Evolutionary conservation across 1,140 invertebrate species (phyloP), one percentile per base, ranked within the genome.

Genomic region (Zaprionus nigranus): DNA sequence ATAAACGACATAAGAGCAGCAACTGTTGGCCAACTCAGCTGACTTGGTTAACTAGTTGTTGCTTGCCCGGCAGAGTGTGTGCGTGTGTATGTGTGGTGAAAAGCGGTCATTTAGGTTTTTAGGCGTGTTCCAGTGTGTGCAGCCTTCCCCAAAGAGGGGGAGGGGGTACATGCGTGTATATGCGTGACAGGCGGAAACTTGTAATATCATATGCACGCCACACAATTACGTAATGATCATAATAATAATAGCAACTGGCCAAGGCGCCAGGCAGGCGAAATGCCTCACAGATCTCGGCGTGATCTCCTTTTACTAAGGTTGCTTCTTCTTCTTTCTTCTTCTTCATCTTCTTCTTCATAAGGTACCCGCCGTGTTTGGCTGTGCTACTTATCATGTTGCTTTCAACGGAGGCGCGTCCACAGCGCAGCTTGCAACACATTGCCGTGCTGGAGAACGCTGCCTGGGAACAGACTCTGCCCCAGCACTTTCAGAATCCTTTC

Each of bases 401-500:
- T 6, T 11, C 67, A 6, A 53, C 49, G 11, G 63, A 73, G 22
- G 85, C 81, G 11, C 66, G 63, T 34, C 71, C 79, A 24, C 91
- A 92, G 68, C 78, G 75, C 22, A 84, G 76, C 56, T 69, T 84
- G 30, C 84, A 91, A 26, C 93, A 93, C 59, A 84, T 88, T 63
- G 93, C 93, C 9, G 93, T 93, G 1, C 60, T 93, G 54, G 85
- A 91, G 63, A 93, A 92, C 62, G 92, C 91, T 36, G 91, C 90
- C 59, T 88, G 85, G 72, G 93, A 93, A 64, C 83, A 93, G 46
- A 80, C 75, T 1, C 71, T 93, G 59, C 93, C 93, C 5, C 84
- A 85, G 26, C 80, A 93, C 34, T 82, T 93, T 24, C 81, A 91
- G 61, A 93, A 93, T 87, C 93, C 93, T 1, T 93, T 93, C 56